phyloP scores from a whole-genome alignment of 2,113 vertebrate species.

The Proteles cristata region DNA sequence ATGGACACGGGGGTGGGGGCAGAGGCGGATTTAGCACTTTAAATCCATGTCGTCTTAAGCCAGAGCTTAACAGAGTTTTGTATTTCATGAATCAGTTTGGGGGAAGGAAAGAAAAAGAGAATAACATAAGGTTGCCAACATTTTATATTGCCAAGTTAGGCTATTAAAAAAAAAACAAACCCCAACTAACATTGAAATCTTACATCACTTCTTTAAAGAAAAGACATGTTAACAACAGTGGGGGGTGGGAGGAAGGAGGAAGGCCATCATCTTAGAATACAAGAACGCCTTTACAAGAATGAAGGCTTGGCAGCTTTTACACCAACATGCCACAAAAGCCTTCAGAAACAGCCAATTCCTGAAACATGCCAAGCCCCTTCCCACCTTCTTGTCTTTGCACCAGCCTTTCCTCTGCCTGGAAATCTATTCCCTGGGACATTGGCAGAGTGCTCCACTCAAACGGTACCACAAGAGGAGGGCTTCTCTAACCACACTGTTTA shows the following conservation, averaged over 20 bases:
- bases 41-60: constrained; percentile 63
- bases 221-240: not conserved
- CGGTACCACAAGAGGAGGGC: not conserved
- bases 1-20: constrained; percentile 11
- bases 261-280: not conserved
- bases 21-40: constrained; percentile 52
- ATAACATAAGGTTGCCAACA: constrained; percentile 31
- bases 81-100: constrained; percentile 54
- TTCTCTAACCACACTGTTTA: not conserved
- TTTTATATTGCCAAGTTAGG: constrained; percentile 62
- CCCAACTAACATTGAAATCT: not conserved
- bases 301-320: not conserved
- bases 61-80: constrained; percentile 21
- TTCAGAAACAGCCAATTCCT: constrained; percentile 11
- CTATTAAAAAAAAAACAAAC: constrained; percentile 3
- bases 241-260: not conserved
- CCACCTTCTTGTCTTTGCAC: not conserved
- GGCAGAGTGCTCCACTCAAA: not conserved
- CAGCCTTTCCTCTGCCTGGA: not conserved
- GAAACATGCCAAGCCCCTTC: not conserved
- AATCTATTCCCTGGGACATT: constrained; percentile 44
- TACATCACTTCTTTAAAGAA: constrained; percentile 57
- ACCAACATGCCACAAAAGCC: not conserved
- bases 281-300: constrained; percentile 7
- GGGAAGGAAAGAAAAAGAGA: not conserved